These are phyloP conservation scores for Euschistus heros DNA, from an alignment of 1,140 invertebrate species.

Conservation along the genomic window DNA sequence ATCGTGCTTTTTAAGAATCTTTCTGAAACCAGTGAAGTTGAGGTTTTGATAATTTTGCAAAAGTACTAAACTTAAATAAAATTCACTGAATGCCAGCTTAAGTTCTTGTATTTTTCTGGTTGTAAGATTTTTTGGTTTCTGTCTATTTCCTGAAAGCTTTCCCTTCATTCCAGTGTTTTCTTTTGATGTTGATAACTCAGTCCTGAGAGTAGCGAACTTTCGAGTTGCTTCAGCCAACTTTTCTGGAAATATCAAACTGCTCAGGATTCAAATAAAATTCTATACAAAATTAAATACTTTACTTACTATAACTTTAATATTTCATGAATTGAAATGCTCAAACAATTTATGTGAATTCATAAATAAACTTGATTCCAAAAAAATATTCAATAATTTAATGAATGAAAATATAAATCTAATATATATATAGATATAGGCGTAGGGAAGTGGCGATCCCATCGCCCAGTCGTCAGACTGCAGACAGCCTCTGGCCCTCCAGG, in stretches of 20 bases:
- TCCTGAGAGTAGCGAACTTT: constrained; percentile 63
- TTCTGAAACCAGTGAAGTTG: constrained; percentile 85
- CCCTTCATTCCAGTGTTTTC: constrained; percentile 37
- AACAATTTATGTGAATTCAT: too few relatives aligned
- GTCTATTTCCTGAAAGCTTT: constrained; percentile 33
- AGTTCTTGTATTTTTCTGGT: constrained; percentile 67
- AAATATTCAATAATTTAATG: too few relatives aligned
- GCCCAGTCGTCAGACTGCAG: too few relatives aligned
- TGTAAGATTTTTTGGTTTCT: constrained; percentile 34
- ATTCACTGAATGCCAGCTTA: constrained; percentile 85
- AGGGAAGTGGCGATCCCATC: too few relatives aligned
- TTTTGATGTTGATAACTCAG: constrained; percentile 47
- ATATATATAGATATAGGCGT: too few relatives aligned
- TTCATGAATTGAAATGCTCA: too few relatives aligned
- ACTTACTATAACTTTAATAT: too few relatives aligned
- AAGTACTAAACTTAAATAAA: constrained; percentile 78
- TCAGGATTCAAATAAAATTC: neutral
- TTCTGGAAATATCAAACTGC: constrained; percentile 40
- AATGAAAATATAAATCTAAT: too few relatives aligned
- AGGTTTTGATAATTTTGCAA: constrained; percentile 63
- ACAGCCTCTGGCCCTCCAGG: too few relatives aligned
- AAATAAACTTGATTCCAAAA: too few relatives aligned
- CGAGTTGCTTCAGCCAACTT: constrained; percentile 77
- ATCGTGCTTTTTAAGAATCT: constrained; percentile 90
- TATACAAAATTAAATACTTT: too few relatives aligned